These are phyloP conservation scores for mouse (Mus musculus) DNA, from an alignment of 2,113 vertebrate genomes.

Conservation along the genomic window GRCm39 chr12:111381501-111382000, in stretches of 20 bases:
- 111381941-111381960: neutral
- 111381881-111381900: neutral
- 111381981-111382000: neutral
- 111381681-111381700: neutral
- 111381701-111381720: neutral
- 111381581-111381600: neutral
- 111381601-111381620: neutral
- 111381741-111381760: neutral
- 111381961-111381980: neutral
- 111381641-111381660: neutral
- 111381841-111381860: neutral
- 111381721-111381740: neutral
- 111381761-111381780: neutral
- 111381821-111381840: too few species aligned
- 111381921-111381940: neutral
- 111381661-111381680: neutral
- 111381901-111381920: neutral
- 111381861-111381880: neutral
- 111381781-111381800: neutral
- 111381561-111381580: neutral
- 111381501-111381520: fast-evolving
- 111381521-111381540: neutral
- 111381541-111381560: neutral
- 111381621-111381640: neutral
- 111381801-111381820: neutral